Percentiles rank a stretch among this genome's conserved stretches.
Conservation (phyloP, 64 coral and sea anemone genomes). For the Porites lutea region DNA sequence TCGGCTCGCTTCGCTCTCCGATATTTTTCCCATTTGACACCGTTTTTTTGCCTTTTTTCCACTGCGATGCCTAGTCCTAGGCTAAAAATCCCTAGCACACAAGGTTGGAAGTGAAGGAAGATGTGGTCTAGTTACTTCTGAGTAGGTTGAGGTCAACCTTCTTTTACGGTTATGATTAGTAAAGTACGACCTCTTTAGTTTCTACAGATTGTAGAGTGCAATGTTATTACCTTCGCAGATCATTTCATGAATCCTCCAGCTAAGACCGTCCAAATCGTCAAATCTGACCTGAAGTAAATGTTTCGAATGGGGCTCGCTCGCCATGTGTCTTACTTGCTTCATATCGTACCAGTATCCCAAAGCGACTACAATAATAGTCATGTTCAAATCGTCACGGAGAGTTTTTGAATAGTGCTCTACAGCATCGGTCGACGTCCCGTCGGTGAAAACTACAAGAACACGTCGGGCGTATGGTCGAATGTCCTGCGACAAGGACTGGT, state of each 20-base stretch:
- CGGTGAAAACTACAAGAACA: constrained; percentile 8
- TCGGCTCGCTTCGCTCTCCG: too few relatives aligned
- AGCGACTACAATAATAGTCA: not conserved
- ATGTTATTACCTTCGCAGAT: not conserved
- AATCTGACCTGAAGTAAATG: not conserved
- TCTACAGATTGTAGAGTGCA: too few relatives aligned
- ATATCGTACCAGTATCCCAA: constrained; percentile 1
- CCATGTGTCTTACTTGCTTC: not conserved
- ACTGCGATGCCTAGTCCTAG: too few relatives aligned
- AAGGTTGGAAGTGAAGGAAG: too few relatives aligned
- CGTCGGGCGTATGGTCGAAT: not conserved
- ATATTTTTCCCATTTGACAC: too few relatives aligned
- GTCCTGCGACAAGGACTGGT: not conserved
- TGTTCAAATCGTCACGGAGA: not conserved
- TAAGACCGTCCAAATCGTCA: not conserved
- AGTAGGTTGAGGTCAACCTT: too few relatives aligned
- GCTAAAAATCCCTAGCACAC: too few relatives aligned
- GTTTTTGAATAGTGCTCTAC: not conserved
- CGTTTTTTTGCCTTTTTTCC: too few relatives aligned
- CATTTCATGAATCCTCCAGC: not conserved
- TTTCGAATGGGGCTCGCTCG: constrained; percentile 1
- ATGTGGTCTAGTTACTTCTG: too few relatives aligned
- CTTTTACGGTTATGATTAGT: too few relatives aligned
- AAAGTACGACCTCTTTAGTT: too few relatives aligned
- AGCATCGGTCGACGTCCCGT: not conserved